Evolutionary conservation across 1,140 invertebrate species (phyloP), one percentile per base, ranked within the genome.

Genomic region (Scylla paramamosain): DNA sequence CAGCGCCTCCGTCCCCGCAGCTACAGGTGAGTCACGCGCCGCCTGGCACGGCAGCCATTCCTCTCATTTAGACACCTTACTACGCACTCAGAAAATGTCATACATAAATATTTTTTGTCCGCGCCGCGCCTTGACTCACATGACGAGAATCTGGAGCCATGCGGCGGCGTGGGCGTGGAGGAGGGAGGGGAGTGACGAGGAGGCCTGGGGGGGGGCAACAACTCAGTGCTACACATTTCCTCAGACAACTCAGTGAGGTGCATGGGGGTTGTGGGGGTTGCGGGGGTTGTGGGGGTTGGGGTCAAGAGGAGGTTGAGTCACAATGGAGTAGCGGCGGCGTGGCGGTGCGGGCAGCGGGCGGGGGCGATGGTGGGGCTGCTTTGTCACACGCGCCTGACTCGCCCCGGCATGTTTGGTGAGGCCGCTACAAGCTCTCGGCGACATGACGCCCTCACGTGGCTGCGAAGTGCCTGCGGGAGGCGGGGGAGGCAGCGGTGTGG

Each of bases 1-100:
- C 94, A 92, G 91, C 82, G 94, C 16, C 91, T 95, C 16, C 90
- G 94, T 32, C 94, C 91, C 87, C 91, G 94, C 20, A 95, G 94
- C 59, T 95, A 95, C 94, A 95, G 94, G 94, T 95, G 90, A 95
- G 92, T 86, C 67, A 59, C 31, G 32, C 39, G 48, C 39, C 82
- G n/a, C n/a, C 48, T 29, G 52, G 10, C 48, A 20, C 25, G 52
- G 29, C 90, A n/a, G 3, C 7, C 10, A 16, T 91, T 91, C 4
- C 52, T 32, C 52, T 77, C 6, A 8, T 91, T 91, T 77, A 39
- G 14, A 45, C 7, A 77, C n/a, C 25, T 77, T 7, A n/a, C 20
- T 25, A n/a, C n/a, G 25, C 67, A 77, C 20, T n/a, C 20, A 7
- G n/a, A 7, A 77, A 77, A 77, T 77, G n/a, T n/a, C n/a, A 25